Base-by-base conservation (phyloP, 2,888 invertebrate genomes). In the Catotricha subobsoleta region DNA sequence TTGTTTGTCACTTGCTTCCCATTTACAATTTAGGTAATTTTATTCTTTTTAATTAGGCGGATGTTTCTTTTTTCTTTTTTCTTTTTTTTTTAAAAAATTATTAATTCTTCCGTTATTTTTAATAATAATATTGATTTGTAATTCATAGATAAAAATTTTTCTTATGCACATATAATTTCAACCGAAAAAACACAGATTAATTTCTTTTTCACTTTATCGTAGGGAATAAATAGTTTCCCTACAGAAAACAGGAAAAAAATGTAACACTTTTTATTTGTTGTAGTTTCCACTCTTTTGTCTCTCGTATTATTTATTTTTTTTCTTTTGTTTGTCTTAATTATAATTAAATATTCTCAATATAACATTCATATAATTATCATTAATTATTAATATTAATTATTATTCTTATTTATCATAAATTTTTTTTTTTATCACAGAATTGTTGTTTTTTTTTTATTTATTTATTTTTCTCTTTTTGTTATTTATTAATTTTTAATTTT, bases 361-460 rank as follows among this genome's bases (percentile, higher is more conserved):
- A 39, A 28, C 30, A 39, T 39, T 19, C 21, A 34, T 34, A 34
- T 39, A 39, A 19, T 27, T 23, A 37, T 19, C 33, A 40, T 40
- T 33, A 33, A 29, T 30, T 39, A 20, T 20, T 39, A 19, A 15
- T 40, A 23, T 23, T 35, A 9, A 4, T 19, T 20, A 20, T 35
- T 8, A 20, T 35, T 33, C 16, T 33, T 33, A 6, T 39, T 30
- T 39, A 36, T 21, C 23, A 23, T 36, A 20, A 28, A 18, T 39
- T 39, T 39, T 19, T 30, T 39, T 30, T 30, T 39, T 20, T 30
- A 39, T 39, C 30, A 39, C 30, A 39, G 30, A 33, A 40, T 40
- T 40, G 23, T 40, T 40, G 30, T 39, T 30, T 39, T 30, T 23
- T 39, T 27, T 39, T 20, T 31, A 21, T 15, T 39, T 16, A 10